Evolutionary conservation across 2,888 invertebrate genomes (phyloP).

Genomic region (Epirrhoe alternata): DNA sequence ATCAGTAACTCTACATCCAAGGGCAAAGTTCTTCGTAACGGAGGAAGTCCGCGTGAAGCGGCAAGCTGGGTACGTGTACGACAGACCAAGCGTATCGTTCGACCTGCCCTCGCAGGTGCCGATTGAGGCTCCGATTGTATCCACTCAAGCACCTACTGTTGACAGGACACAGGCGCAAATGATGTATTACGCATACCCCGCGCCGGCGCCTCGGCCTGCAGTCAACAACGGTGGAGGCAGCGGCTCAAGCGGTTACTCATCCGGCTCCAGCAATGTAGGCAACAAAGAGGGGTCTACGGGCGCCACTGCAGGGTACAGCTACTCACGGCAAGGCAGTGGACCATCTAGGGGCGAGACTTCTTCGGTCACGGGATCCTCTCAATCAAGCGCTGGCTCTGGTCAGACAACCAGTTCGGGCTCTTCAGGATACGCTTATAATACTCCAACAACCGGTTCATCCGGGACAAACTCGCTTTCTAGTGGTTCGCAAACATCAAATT

Average conservation of each 20-base stretch:
- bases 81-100: slow-evolving; percentile 73
- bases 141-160: slow-evolving; percentile 71
- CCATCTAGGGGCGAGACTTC: slow-evolving; percentile 31
- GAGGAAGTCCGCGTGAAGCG: slow-evolving; percentile 60
- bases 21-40: slow-evolving; percentile 38
- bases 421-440: slow-evolving; percentile 51
- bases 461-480: slow-evolving; percentile 21
- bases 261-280: slow-evolving; percentile 39
- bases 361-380: slow-evolving; percentile 22
- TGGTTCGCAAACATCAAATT: neutral
- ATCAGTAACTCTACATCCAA: slow-evolving; percentile 21
- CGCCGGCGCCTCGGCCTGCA: slow-evolving; percentile 53
- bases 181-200: slow-evolving; percentile 79
- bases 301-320: slow-evolving; percentile 52
- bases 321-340: slow-evolving; percentile 45
- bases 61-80: slow-evolving; percentile 78
- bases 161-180: slow-evolving; percentile 72
- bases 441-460: slow-evolving; percentile 29
- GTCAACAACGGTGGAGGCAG: slow-evolving; percentile 45
- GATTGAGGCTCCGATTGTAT: slow-evolving; percentile 48
- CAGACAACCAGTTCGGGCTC: slow-evolving; percentile 28
- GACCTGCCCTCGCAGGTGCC: slow-evolving; percentile 66
- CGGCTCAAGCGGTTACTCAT: slow-evolving; percentile 59
- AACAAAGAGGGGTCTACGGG: slow-evolving; percentile 31
- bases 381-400: slow-evolving; percentile 25